Evolutionary conservation across 2,113 vertebrate genomes (phyloP), one percentile per base, ranked within the genome.

Genomic region (Ranitomeya imitator): DNA sequence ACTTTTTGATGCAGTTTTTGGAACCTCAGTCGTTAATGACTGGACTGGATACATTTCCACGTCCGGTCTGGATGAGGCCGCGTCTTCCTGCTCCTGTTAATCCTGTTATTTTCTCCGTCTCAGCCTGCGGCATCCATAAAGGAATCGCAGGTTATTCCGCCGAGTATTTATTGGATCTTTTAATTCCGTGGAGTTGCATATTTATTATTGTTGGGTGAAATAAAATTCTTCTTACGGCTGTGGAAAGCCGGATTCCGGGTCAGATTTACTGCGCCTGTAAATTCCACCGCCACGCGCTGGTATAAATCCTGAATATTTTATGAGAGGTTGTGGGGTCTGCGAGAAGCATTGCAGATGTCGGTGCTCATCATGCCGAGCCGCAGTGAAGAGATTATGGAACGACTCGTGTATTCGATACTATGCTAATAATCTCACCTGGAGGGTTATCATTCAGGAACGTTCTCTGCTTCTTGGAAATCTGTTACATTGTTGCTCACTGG

Each of bases 221-320:
- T 52, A 61, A 77, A 86, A 86, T 79, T 60, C 78, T 86, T 78
- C 45, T 69, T 77, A 26, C 37, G 16, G 59, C 51, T 45, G 73
- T 54, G 54, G 59, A 78, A 73, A 63, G 73, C 19, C 45, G 37
- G 18, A 63, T 61, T 63, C 23, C 71, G 18, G 74, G 74, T 78
- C 85, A 79, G 85, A 86, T 86, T 86, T 86, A 86, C 79, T 79
- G 59, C 15, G 61, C 73, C 26, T 55, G 63, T 85, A 71, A 85
- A 85, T 85, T 73, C 65, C 37, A 54, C 65, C 3, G 83, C 52
- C 9, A n/a, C 13, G 23, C 54, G 21, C 18, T 73, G 14, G 9
- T 57, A 73, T 73, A 73, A 71, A 69, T 85, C 55, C 31, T 83
- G 60, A 83, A 83, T 83, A 83, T 83, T 65, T 83, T 83, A 83